Evolutionary conservation across 2,888 invertebrate genomes (phyloP), one percentile per base, ranked within the genome.

Genomic region (Tetramorium bicarinatum): DNA sequence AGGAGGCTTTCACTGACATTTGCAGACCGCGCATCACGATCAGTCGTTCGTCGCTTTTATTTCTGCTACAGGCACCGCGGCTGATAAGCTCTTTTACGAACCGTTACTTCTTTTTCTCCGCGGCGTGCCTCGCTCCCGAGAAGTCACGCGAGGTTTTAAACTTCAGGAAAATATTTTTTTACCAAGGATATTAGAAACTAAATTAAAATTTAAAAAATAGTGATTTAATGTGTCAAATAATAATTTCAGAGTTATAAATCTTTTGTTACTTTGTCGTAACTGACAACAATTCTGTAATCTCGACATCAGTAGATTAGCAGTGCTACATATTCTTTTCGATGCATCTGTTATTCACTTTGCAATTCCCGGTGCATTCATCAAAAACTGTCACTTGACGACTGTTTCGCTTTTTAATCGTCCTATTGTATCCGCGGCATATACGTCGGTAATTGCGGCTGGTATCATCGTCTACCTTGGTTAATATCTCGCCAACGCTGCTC

Each of bases 401-500:
- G 85, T 85, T 34, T 85, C 85, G 69, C 41, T 76, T 86, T 91
- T 89, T 92, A 93, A 93, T 93, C 93, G 91, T 84, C 52, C 88
- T 84, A 92, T 93, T 93, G 93, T 93, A 74, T 85, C 87, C 81
- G 66, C 71, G 83, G 74, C 71, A 87, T 84, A 77, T 83, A 49
- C 54, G 74, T 79, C 87, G 66, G 86, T 82, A 84, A 91, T 90
- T 87, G 88, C 89, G 88, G 80, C 75, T 76, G 71, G 87, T 87
- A 85, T 87, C 90, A 86, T 85, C 87, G 88, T 85, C 83, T 85
- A 87, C 87, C 85, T 80, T 87, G 88, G 89, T 90, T 92, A 92
- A 91, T 92, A 93, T 91, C 90, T 88, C 87, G 90, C 89, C 84
- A 87, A 86, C 87, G 85, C 83, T 83, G 90, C 91, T 91, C 92